Evolutionary conservation across 2,113 vertebrate species (phyloP), one percentile per base, ranked within the genome.

Genomic region (Gavialis gangeticus): DNA sequence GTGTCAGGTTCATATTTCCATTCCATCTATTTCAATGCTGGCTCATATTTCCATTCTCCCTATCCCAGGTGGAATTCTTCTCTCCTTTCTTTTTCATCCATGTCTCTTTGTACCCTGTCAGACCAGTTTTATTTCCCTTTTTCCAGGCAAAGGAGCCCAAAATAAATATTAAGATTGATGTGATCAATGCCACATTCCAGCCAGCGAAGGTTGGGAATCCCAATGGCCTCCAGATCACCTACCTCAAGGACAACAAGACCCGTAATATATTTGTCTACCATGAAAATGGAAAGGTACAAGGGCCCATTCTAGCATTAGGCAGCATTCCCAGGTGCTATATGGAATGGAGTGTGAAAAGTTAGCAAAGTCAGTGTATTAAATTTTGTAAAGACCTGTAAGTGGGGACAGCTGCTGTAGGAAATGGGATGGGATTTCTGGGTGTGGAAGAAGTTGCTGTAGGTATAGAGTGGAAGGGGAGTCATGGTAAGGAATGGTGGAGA

Each of bases 261-360:
- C 96, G 99, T n/a, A 99, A 99, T 96, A 98, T 99, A 97, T 99
- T 99, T 87, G 92, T 99, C 76, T 99, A 99, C 94, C 98, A 99
- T 3, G 98, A 99, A 5, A 98, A 56, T 88, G 98, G 98, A 95
- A 99, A 99, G 98, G 99, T 99, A 91, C 83, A 30, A 63, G 58
- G n/a, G 24, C 8, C 88, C 37, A 5, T 69, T 90, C 85, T 82
- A 83, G 28, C 59, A 73, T 71, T 58, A 83, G 80, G n/a, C 4
- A n/a, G 54, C 64, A 58, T 4, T 71, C 27, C 56, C 19, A 30
- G 21, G 37, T 11, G 28, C 63, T 57, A 25, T 34, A 75, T 46
- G 46, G 27, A 54, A 64, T 73, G 85, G 77, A 17, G 55, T 75
- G 34, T 34, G 37, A 25, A 18, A 60, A 22, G 58, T 24, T 59